Evolutionary conservation across 1,140 invertebrate genomes (phyloP).

Genomic region (Drosophila kepulauana): DNA sequence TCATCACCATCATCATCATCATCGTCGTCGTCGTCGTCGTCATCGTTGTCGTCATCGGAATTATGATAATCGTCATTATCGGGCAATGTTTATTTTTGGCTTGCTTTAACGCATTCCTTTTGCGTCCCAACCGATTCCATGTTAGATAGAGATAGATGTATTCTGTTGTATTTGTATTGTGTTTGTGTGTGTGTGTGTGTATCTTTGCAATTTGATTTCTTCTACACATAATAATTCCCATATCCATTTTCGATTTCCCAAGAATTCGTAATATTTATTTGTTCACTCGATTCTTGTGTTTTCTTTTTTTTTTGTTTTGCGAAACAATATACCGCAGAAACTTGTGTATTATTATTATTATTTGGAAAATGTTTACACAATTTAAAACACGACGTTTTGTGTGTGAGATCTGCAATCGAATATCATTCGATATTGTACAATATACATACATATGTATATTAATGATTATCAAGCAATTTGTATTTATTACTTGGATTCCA

Average conservation of each 20-base stretch:
- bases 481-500: slow-evolving; percentile 5
- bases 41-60: slow-evolving; percentile 11
- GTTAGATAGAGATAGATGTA: not conserved
- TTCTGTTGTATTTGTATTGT: not conserved
- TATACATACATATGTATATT: not conserved
- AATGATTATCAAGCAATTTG: not conserved
- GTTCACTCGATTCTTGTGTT: not conserved
- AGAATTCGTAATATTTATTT: slow-evolving; percentile 14
- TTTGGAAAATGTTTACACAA: slow-evolving; percentile 47
- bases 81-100: slow-evolving; percentile 49
- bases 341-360: slow-evolving; percentile 23
- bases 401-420: slow-evolving; percentile 19
- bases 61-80: slow-evolving; percentile 48
- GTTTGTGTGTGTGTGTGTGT: not conserved
- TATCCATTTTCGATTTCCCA: slow-evolving; percentile 40
- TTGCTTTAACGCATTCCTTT: slow-evolving; percentile 40
- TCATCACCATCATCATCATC: slow-evolving; percentile 18
- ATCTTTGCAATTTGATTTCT: slow-evolving; percentile 13
- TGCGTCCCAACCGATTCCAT: not conserved
- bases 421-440: slow-evolving; percentile 31
- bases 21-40: slow-evolving; percentile 11
- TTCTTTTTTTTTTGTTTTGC: slow-evolving; percentile 6
- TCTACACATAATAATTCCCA: not conserved
- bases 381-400: slow-evolving; percentile 24
- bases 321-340: slow-evolving; percentile 29